These are phyloP conservation scores for Aythya baeri DNA, from an alignment of 2,113 vertebrate genomes.

Conservation along the genomic window DNA sequence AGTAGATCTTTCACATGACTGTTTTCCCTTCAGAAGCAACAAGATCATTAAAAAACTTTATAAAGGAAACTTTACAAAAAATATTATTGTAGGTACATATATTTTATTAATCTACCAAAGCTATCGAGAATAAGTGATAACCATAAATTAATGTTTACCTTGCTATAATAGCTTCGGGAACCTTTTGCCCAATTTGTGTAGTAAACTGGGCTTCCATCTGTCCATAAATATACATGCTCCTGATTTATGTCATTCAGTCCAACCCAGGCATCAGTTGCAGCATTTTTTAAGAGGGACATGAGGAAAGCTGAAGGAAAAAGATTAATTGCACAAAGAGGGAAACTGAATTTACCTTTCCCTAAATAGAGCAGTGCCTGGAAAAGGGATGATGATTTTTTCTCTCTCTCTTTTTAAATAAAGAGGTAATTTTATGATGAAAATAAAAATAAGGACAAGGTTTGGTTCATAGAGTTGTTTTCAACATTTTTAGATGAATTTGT, in stretches of 20 bases:
- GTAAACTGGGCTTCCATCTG: slow-evolving; percentile 85
- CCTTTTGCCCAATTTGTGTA: slow-evolving; percentile 95
- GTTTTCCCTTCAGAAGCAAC: not conserved
- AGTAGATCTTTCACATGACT: not conserved
- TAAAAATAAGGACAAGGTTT: not conserved
- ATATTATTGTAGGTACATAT: not conserved
- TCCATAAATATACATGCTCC: slow-evolving; percentile 91
- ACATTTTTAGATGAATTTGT: not conserved
- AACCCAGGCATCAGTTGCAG: slow-evolving; percentile 82
- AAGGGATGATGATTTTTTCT: not conserved
- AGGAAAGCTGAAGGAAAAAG: slow-evolving; percentile 83
- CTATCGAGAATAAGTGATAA: not conserved
- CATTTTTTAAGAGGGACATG: slow-evolving; percentile 79
- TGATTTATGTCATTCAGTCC: slow-evolving; percentile 91
- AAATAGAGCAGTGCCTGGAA: not conserved
- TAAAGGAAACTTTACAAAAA: not conserved
- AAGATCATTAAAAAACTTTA: not conserved
- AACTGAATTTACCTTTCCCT: not conserved
- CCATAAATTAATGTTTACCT: not conserved
- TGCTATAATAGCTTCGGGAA: slow-evolving; percentile 69
- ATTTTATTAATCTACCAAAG: not conserved
- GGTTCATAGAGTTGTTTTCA: not conserved
- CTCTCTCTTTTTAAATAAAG: not conserved
- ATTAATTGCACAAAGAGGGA: not conserved
- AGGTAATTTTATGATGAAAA: not conserved